Percentiles rank a stretch among this genome's conserved stretches.
phyloP scores from a whole-genome alignment of 1,140 invertebrate genomes.

The Galleria mellonella region DNA sequence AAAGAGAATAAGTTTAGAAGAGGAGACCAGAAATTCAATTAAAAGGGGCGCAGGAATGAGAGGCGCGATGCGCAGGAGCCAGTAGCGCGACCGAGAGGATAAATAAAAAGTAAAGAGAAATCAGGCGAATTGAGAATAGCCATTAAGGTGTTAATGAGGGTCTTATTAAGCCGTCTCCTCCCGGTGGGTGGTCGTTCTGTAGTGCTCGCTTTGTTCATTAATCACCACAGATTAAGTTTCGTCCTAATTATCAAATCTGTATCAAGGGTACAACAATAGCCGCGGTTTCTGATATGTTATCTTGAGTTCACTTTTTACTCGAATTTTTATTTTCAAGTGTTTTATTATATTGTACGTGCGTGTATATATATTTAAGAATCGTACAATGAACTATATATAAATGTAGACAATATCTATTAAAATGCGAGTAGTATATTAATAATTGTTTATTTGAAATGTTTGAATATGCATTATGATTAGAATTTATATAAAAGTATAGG shows the following conservation, averaged over 20 bases:
- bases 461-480: no score
- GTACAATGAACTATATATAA: no score
- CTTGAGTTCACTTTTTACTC: background rate
- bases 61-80: constrained; percentile 19
- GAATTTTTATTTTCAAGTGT: no score
- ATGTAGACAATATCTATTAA: no score
- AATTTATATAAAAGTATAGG: no score
- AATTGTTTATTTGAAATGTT: no score
- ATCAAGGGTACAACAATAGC: constrained; percentile 27
- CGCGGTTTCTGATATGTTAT: constrained; percentile 7
- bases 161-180: constrained; percentile 69
- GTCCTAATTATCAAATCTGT: constrained; percentile 56
- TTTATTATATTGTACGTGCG: no score
- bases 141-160: constrained; percentile 71
- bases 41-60: constrained; percentile 38
- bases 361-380: no score
- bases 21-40: constrained; percentile 58
- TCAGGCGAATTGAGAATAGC: constrained; percentile 66
- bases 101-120: constrained; percentile 59
- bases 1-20: constrained; percentile 66
- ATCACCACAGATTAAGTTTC: constrained; percentile 48
- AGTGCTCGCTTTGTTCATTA: constrained; percentile 53
- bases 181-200: constrained; percentile 58
- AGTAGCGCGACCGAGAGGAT: constrained; percentile 25
- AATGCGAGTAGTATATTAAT: no score